A percentile compares a stretch with the other conserved stretches of the same genome.
Evolutionary conservation across 1,140 invertebrate genomes (phyloP).

Genomic region (Bombyx mori): ASM3026992v2 NC_085110.1:13281501-13282000

Average conservation of each 20-base stretch:
- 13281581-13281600: too few relatives aligned
- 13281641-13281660: conserved; percentile 81
- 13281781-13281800: not conserved
- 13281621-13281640: conserved; percentile 73
- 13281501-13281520: too few relatives aligned
- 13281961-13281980: conserved; percentile 5
- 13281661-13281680: conserved; percentile 39
- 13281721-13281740: conserved; percentile 60
- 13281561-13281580: too few relatives aligned
- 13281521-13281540: too few relatives aligned
- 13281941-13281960: conserved; percentile 2
- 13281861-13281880: too few relatives aligned
- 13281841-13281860: too few relatives aligned
- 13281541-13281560: too few relatives aligned
- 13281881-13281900: too few relatives aligned
- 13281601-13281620: not conserved
- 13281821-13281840: too few relatives aligned
- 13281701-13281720: conserved; percentile 65
- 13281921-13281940: conserved; percentile 1
- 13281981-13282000: conserved; percentile 3
- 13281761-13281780: not conserved
- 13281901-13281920: not conserved
- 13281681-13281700: conserved; percentile 35
- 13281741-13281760: not conserved
- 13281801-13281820: too few relatives aligned